These are phyloP conservation scores for Nansenia antarctica DNA, from an alignment of 2,113 vertebrate genomes.

Conservation along the genomic window DNA sequence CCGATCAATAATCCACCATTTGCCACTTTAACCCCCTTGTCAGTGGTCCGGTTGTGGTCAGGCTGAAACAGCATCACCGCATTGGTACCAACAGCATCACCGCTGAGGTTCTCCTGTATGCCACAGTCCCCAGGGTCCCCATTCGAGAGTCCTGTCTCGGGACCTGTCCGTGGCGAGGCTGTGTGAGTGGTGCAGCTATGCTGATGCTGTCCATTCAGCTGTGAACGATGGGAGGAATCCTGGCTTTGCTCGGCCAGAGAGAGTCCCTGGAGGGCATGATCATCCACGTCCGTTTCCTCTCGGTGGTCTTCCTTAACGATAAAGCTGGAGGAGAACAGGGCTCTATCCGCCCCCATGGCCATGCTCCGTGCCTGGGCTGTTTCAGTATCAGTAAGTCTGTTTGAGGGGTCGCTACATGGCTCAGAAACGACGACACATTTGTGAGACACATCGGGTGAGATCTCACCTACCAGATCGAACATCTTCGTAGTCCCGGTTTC, in stretches of 20 bases:
- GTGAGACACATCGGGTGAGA: slow-evolving; percentile 3
- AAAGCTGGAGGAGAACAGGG: neutral
- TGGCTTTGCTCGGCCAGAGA: neutral
- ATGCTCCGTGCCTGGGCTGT: neutral
- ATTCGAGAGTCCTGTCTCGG: slow-evolving; percentile 8
- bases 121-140: neutral
- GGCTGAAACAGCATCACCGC: neutral
- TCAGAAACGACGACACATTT: slow-evolving; percentile 10
- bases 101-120: neutral
- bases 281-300: neutral
- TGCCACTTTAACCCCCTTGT: slow-evolving; percentile 43
- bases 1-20: slow-evolving; percentile 44
- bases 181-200: slow-evolving; percentile 14
- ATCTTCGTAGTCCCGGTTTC: slow-evolving; percentile 12
- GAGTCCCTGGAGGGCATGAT: neutral
- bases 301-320: neutral
- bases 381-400: slow-evolving; percentile 18
- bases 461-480: slow-evolving; percentile 23
- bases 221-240: neutral
- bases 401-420: slow-evolving; percentile 2
- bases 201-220: neutral
- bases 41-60: neutral
- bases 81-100: neutral
- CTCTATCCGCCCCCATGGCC: neutral
- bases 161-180: neutral